A percentile compares a stretch with the other conserved stretches of the same genome.
phyloP scores from a whole-genome alignment of 2,888 invertebrate species.

The Rotaria macrura region DNA sequence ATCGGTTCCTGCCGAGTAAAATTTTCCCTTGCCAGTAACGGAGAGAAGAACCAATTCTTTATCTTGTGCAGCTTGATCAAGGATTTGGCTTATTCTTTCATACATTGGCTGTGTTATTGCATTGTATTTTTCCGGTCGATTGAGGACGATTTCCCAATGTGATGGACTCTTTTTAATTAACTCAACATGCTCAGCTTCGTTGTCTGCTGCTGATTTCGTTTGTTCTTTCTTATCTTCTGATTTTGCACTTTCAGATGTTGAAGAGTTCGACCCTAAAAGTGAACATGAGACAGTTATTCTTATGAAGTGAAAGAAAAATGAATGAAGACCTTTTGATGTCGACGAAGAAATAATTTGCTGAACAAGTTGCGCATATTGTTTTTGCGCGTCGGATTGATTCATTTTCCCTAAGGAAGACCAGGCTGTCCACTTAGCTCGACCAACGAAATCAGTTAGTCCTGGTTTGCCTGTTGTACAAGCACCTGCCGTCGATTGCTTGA shows the following conservation, averaged over 20 bases:
- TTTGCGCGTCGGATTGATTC: conserved; percentile 53
- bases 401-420: conserved; percentile 53
- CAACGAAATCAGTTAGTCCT: conserved; percentile 55
- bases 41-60: conserved; percentile 60
- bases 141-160: conserved; percentile 25
- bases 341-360: conserved; percentile 36
- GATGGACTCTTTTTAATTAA: background rate
- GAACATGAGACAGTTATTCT: background rate
- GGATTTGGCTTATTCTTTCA: conserved; percentile 56
- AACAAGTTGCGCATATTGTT: conserved; percentile 52
- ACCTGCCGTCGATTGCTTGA: conserved; percentile 54
- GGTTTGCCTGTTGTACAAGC: conserved; percentile 53
- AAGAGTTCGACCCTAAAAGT: no score
- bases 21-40: conserved; percentile 56
- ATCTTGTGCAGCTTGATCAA: conserved; percentile 63
- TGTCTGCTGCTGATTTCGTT: background rate
- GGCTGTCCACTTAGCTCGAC: conserved; percentile 55
- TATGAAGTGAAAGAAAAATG: conserved; percentile 17
- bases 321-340: conserved; percentile 36
- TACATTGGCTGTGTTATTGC: conserved; percentile 56
- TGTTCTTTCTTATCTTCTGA: background rate
- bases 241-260: background rate
- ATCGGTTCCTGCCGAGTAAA: conserved; percentile 30
- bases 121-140: conserved; percentile 30
- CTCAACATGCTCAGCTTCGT: background rate